Evolutionary conservation across 1,140 invertebrate species (phyloP).

Genomic region (Eupeodes corollae): DNA sequence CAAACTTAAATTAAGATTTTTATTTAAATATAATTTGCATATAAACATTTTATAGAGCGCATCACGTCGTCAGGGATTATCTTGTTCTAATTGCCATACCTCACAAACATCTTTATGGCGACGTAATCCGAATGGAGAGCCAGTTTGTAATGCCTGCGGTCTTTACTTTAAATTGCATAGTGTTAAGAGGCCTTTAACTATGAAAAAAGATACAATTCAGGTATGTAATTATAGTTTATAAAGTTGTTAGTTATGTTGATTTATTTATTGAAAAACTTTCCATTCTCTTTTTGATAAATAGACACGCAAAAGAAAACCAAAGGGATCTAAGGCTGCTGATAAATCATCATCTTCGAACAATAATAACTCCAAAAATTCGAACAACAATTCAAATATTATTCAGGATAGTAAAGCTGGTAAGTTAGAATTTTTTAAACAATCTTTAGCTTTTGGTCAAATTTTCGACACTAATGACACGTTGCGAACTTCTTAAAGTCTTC

Average conservation of each 20-base stretch:
- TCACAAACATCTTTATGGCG: conserved; percentile 81
- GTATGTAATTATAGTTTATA: conserved; percentile 27
- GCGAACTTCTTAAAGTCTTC: too few relatives aligned
- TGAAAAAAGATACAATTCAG: conserved; percentile 94
- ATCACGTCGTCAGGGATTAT: conserved; percentile 60
- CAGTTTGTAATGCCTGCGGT: conserved; percentile 90
- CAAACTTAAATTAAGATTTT: background rate
- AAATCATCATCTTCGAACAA: conserved; percentile 5
- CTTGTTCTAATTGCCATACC: conserved; percentile 86
- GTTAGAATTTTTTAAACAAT: too few relatives aligned
- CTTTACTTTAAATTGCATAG: conserved; percentile 87
- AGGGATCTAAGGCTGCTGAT: conserved; percentile 45
- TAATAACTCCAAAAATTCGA: conserved; percentile 24
- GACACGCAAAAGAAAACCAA: conserved; percentile 85
- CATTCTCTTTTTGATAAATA: conserved; percentile 38
- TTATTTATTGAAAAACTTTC: background rate
- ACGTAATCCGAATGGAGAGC: conserved; percentile 72
- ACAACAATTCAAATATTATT: conserved; percentile 1
- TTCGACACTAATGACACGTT: too few relatives aligned
- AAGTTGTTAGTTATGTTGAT: background rate
- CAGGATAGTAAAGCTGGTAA: background rate
- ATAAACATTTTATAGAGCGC: conserved; percentile 18
- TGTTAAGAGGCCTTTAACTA: conserved; percentile 73
- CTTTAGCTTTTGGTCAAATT: too few relatives aligned
- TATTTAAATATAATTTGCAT: background rate